Conservation (phyloP, 2,888 invertebrate species). For the Auanema freiburgensis region DNA sequence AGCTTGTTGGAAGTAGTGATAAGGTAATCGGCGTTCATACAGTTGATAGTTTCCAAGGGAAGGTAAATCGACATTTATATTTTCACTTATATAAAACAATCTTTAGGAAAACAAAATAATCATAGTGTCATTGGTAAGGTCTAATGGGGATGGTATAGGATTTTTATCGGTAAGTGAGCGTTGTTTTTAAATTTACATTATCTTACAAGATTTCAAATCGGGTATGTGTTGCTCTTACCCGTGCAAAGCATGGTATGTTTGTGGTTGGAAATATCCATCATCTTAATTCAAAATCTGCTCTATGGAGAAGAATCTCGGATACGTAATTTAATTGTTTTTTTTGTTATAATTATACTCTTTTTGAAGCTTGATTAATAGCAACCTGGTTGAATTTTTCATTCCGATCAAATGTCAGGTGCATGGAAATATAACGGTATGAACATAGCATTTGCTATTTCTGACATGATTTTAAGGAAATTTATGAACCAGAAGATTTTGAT, state of each 20-base stretch:
- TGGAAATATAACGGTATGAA: slow-evolving; percentile 22
- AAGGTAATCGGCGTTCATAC: slow-evolving; percentile 35
- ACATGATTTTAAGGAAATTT: slow-evolving; percentile 25
- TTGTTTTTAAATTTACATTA: neutral
- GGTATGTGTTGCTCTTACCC: slow-evolving; percentile 70
- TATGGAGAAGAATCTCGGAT: slow-evolving; percentile 39
- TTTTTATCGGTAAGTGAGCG: slow-evolving; percentile 55
- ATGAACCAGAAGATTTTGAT: slow-evolving; percentile 33
- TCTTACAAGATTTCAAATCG: slow-evolving; percentile 52
- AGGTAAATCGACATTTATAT: slow-evolving; percentile 7
- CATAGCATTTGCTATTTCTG: neutral
- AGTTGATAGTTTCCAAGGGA: slow-evolving; percentile 44
- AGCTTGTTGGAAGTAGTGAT: neutral
- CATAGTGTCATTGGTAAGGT: slow-evolving; percentile 79
- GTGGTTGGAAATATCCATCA: slow-evolving; percentile 74
- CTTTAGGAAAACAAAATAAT: slow-evolving; percentile 70
- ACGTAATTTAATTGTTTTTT: neutral
- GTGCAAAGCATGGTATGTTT: slow-evolving; percentile 76
- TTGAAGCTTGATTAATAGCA: slow-evolving; percentile 9
- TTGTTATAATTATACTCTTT: neutral
- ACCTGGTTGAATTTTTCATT: slow-evolving; percentile 20
- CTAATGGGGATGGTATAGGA: slow-evolving; percentile 72
- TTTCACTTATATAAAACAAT: neutral
- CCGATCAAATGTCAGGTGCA: slow-evolving; percentile 41
- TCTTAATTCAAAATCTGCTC: slow-evolving; percentile 35